Evolutionary conservation across 2,113 vertebrate genomes (phyloP).

Genomic region (Chloebia gouldiae): DNA sequence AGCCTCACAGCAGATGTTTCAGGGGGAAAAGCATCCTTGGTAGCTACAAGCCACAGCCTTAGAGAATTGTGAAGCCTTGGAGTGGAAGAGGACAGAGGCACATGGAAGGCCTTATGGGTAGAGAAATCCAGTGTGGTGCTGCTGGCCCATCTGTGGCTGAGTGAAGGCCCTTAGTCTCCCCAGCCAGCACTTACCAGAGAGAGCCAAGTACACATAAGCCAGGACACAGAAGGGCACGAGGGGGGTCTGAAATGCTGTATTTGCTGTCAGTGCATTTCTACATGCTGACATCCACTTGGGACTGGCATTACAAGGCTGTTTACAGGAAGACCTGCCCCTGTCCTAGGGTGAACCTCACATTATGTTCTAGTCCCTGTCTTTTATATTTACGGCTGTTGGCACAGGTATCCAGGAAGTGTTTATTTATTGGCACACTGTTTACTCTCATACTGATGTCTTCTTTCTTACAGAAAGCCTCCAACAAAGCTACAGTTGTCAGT

Average conservation of each 20-base stretch:
- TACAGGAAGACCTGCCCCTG: not conserved
- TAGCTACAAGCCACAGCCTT: not conserved
- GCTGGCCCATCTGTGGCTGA: not conserved
- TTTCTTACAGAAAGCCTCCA: not conserved
- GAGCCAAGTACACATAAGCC: fast-evolving
- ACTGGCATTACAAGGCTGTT: not conserved
- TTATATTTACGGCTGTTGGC: not conserved
- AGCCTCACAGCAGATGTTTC: not conserved
- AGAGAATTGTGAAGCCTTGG: not conserved
- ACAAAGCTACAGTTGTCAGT: not conserved
- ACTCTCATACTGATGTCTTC: not conserved
- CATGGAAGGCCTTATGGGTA: not conserved
- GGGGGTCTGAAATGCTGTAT: not conserved
- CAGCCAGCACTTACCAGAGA: not conserved
- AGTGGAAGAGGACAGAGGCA: fast-evolving
- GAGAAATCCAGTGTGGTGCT: not conserved
- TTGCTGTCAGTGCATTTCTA: not conserved
- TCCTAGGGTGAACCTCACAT: not conserved
- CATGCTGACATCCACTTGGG: not conserved
- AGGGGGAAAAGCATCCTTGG: not conserved
- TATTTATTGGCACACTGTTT: not conserved
- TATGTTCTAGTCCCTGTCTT: not conserved
- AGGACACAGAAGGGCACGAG: not conserved
- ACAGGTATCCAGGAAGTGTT: not conserved
- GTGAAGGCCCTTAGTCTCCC: not conserved